Conservation (phyloP, 2,797 vertebrate genomes). For the Carduelis carduelis region DNA sequence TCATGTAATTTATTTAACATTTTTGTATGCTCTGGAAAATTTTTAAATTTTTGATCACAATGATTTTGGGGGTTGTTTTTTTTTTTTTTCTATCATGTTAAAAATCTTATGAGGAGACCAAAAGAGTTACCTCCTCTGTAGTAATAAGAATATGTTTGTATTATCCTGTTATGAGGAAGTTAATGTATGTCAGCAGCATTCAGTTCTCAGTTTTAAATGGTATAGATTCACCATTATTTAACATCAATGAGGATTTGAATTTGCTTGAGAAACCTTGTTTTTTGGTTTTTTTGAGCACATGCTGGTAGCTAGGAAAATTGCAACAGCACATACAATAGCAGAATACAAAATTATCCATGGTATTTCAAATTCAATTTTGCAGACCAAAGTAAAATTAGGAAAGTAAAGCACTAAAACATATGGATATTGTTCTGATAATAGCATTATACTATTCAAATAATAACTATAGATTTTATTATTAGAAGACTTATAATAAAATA, state of each 20-base stretch:
- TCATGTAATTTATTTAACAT: fast-evolving
- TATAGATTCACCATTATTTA: background rate
- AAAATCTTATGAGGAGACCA: background rate
- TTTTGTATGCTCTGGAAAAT: background rate
- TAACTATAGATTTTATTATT: background rate
- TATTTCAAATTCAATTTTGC: background rate
- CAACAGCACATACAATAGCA: background rate
- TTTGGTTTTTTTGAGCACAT: background rate
- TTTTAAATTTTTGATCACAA: background rate
- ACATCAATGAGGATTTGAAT: background rate
- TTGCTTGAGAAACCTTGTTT: background rate
- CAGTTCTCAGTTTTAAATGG: background rate
- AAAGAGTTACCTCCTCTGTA: background rate
- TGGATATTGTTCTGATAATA: background rate
- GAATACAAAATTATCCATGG: background rate
- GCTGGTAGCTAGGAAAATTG: background rate
- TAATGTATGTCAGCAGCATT: background rate
- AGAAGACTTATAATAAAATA: background rate
- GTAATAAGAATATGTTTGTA: background rate
- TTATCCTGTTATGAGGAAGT: background rate
- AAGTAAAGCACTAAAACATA: background rate
- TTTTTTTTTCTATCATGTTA: background rate
- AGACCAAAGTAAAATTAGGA: background rate
- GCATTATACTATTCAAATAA: background rate
- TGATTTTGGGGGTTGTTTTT: fast-evolving